A percentile compares a stretch with the other conserved stretches of the same genome.
phyloP scores from a whole-genome alignment of 2,113 vertebrate genomes.

The Columba livia region DNA sequence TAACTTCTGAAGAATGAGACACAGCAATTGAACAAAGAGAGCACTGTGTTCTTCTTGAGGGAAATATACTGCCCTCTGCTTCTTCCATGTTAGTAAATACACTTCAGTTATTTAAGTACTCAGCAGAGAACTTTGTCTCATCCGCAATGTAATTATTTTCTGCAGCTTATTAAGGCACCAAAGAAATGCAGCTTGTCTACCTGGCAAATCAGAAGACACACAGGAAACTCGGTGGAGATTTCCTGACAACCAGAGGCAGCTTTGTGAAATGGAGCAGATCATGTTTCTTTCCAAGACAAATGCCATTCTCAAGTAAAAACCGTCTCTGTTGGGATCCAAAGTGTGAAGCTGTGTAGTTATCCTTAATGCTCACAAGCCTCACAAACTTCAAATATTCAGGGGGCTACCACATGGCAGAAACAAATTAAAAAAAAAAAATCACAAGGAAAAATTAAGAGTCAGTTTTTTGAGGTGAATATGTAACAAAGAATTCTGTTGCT shows the following conservation, averaged over 20 bases:
- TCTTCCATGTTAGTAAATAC: neutral
- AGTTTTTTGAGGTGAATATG: neutral
- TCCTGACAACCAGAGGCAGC: neutral
- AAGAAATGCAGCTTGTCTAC: neutral
- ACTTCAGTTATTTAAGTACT: neutral
- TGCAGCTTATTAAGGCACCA: neutral
- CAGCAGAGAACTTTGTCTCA: neutral
- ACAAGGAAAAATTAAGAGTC: neutral
- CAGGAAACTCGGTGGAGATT: neutral
- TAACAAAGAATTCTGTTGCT: neutral
- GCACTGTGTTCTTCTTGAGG: neutral
- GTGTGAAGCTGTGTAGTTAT: neutral
- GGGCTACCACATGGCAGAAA: neutral
- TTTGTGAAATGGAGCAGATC: neutral
- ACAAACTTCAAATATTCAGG: neutral
- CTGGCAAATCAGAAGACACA: neutral
- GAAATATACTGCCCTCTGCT: neutral
- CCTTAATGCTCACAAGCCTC: neutral
- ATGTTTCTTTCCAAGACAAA: neutral
- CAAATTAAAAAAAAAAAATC: neutral
- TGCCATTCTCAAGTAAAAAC: neutral
- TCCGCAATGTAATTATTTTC: neutral
- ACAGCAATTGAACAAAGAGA: neutral
- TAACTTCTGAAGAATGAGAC: neutral
- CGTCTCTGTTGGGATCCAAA: neutral